These are phyloP conservation scores for Caenorhabditis zanzibari DNA, from an alignment of 2,888 invertebrate genomes.

Conservation along the genomic window DNA sequence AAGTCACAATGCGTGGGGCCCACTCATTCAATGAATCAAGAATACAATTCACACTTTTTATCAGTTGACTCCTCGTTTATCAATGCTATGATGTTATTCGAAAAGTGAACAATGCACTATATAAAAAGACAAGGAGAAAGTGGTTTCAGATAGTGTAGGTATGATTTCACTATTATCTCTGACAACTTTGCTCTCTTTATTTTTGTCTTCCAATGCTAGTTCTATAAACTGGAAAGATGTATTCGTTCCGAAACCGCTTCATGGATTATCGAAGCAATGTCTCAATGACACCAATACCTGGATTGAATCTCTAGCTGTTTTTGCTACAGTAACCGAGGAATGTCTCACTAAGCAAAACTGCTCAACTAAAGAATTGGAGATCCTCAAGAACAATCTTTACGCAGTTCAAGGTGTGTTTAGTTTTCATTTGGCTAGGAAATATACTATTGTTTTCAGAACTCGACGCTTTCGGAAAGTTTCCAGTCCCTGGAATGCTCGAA, in stretches of 20 bases:
- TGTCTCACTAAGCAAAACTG: conserved; percentile 36
- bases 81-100: conserved; percentile 29
- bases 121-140: background rate
- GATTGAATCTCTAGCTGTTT: conserved; percentile 37
- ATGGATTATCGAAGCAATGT: conserved; percentile 35
- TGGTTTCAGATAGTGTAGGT: conserved; percentile 4
- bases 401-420: conserved; percentile 38
- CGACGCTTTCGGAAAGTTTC: conserved; percentile 63
- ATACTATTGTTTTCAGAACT: conserved; percentile 49
- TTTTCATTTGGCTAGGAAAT: too few species aligned
- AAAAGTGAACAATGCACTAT: conserved; percentile 38
- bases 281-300: conserved; percentile 46
- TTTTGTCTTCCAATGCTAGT: background rate
- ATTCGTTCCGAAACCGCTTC: conserved; percentile 41
- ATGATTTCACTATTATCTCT: conserved; percentile 10
- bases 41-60: conserved; percentile 18
- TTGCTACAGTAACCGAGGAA: conserved; percentile 28
- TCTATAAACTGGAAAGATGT: conserved; percentile 34
- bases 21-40: conserved; percentile 40
- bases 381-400: conserved; percentile 45
- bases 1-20: conserved; percentile 47
- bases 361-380: conserved; percentile 16
- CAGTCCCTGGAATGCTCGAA: conserved; percentile 58
- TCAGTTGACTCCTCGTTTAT: conserved; percentile 29
- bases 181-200: background rate